Base-by-base conservation (phyloP, 2,113 vertebrate genomes). In the Dendrocopos noguchii region DNA sequence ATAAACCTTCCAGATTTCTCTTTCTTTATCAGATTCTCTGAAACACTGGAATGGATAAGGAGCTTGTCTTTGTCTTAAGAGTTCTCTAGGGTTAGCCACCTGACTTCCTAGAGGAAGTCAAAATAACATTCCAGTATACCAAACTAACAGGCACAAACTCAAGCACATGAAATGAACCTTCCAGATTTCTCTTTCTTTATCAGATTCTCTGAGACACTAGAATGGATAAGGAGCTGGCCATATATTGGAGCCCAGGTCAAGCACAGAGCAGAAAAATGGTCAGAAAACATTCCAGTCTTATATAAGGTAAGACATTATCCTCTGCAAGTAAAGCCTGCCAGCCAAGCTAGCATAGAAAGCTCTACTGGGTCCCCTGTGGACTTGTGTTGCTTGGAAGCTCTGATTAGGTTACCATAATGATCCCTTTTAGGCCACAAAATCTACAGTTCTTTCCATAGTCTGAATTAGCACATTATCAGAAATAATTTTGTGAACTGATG, bases 401-500 rank as follows among this genome's bases (percentile, higher is more conserved):
- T 78, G 63, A 94, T 91, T 70, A 87, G 59, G 74, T 95, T 80
- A 75, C 39, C 77, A 64, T 47, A 81, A 80, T 21, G 39, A 85
- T 55, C 77, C 4, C 15, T 75, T 88, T 73, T 53, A 68, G 66
- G 80, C 65, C 50, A 72, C 55, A 85, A 87, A 88, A 80, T 75
- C 66, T 73, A 55, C 67, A 25, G 28, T 84, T 86, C n/a, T 83
- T 87, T 53, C 78, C 65, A 76, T 61, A 66, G 71, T 39, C 80
- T 83, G 63, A 91, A 84, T 63, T 55, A 95, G 29, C 61, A 86
- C 27, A 79, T 72, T 90, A 93, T 81, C 80, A 87, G 68, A 90
- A 50, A 84, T 81, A 94, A 84, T 87, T 92, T 6, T 72, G 55
- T 76, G 86, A 95, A 86, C 67, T 70, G 27, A 90, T 84, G 87